Evolutionary conservation across 2,888 invertebrate species (phyloP).

Genomic region (Pemphredon lugubris): DNA sequence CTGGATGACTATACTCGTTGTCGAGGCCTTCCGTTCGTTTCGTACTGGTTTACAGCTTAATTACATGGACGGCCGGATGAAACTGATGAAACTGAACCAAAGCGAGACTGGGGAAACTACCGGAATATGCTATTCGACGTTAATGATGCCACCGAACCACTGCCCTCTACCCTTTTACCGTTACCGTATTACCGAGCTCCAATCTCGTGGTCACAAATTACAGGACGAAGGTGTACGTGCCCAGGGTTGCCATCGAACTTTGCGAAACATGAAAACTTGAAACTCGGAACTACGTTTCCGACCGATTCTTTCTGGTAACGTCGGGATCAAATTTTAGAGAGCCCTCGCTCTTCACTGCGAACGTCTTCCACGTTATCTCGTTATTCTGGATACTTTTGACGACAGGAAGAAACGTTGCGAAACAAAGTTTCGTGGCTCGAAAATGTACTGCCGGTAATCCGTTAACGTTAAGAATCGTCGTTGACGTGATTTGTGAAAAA

Average conservation of each 20-base stretch:
- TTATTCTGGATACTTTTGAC: no score
- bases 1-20: conserved; percentile 13
- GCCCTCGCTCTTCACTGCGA: no score
- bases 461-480: no score
- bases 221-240: conserved; percentile 32
- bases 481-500: no score
- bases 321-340: no score
- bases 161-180: conserved; percentile 34
- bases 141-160: conserved; percentile 61
- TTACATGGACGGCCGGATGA: conserved; percentile 39
- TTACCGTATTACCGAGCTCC: conserved; percentile 50
- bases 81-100: conserved; percentile 40
- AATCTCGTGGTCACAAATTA: conserved; percentile 54
- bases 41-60: conserved; percentile 43
- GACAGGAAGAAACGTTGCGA: no score
- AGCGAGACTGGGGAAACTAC: conserved; percentile 50
- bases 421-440: no score
- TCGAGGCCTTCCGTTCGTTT: conserved; percentile 39
- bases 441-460: no score
- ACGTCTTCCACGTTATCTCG: no score
- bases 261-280: conserved; percentile 30
- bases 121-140: conserved; percentile 58
- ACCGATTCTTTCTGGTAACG: no score
- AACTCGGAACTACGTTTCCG: background rate
- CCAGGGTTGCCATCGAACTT: conserved; percentile 24